These are phyloP conservation scores for Pyrocoelia pectoralis DNA, from an alignment of 2,888 invertebrate genomes.

Conservation along the genomic window DNA sequence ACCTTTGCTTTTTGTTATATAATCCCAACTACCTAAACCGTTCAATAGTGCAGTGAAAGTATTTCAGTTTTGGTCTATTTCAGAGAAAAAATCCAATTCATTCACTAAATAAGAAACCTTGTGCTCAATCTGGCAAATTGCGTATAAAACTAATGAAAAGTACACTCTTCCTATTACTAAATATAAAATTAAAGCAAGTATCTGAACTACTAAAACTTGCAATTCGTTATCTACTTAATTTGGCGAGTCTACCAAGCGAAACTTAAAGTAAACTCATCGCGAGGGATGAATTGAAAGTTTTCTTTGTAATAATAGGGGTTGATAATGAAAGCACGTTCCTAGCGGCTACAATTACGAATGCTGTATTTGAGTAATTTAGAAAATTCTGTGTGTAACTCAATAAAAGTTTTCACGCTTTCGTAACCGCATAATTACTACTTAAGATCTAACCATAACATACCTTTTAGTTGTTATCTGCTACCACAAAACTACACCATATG, in stretches of 20 bases:
- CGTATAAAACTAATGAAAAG: no score
- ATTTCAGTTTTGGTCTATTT: no score
- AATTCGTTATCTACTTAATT: slow-evolving; percentile 14
- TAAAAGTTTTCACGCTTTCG: no score
- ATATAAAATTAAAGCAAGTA: no score
- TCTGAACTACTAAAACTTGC: neutral
- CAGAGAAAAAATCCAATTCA: no score
- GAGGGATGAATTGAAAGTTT: slow-evolving; percentile 22
- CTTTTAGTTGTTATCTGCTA: neutral
- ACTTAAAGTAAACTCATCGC: slow-evolving; percentile 15
- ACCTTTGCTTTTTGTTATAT: no score
- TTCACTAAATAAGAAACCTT: no score
- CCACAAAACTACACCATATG: neutral
- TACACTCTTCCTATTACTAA: no score
- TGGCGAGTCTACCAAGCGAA: slow-evolving; percentile 13
- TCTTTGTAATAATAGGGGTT: slow-evolving; percentile 24
- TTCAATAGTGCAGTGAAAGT: no score
- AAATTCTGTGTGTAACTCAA: slow-evolving; percentile 1
- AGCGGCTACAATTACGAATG: slow-evolving; percentile 16
- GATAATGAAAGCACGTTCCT: slow-evolving; percentile 20
- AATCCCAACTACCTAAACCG: no score
- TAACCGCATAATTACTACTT: no score
- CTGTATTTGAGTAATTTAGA: slow-evolving; percentile 5
- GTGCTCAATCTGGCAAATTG: no score
- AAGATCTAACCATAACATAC: neutral